phyloP scores from a whole-genome alignment of 2,888 invertebrate species.

The Galeruca laticollis region DNA sequence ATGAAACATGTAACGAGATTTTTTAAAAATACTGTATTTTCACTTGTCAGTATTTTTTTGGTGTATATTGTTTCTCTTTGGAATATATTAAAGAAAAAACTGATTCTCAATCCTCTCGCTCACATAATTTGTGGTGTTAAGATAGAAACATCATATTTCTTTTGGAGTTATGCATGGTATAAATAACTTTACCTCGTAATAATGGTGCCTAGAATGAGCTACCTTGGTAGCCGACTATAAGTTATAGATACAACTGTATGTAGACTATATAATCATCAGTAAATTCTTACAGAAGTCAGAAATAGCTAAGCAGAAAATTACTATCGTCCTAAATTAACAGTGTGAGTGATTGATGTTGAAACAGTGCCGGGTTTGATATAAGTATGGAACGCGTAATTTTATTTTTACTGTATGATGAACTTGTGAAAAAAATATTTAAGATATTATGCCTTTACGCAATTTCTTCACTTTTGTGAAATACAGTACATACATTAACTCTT shows the following conservation, averaged over 20 bases:
- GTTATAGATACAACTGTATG: slow-evolving; percentile 4
- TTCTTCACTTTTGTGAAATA: background rate
- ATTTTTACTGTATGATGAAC: background rate
- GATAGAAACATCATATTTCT: no score
- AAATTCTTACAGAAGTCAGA: slow-evolving; percentile 42
- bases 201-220: slow-evolving; percentile 1
- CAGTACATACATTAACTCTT: no score
- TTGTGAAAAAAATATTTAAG: background rate
- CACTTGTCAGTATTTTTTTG: no score
- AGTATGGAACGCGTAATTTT: no score
- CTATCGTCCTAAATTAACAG: slow-evolving; percentile 41
- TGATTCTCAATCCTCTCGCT: no score
- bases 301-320: slow-evolving; percentile 45
- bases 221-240: slow-evolving; percentile 11
- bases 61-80: no score
- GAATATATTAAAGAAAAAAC: no score
- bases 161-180: background rate
- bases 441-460: background rate
- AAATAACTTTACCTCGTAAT: background rate
- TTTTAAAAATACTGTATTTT: no score
- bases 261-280: slow-evolving; percentile 16
- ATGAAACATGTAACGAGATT: no score
- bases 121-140: no score
- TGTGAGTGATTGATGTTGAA: slow-evolving; percentile 40
- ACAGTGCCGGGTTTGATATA: slow-evolving; percentile 12